Evolutionary conservation across 1,140 invertebrate genomes (phyloP).

Genomic region (Acromyrmex echinatior): DNA sequence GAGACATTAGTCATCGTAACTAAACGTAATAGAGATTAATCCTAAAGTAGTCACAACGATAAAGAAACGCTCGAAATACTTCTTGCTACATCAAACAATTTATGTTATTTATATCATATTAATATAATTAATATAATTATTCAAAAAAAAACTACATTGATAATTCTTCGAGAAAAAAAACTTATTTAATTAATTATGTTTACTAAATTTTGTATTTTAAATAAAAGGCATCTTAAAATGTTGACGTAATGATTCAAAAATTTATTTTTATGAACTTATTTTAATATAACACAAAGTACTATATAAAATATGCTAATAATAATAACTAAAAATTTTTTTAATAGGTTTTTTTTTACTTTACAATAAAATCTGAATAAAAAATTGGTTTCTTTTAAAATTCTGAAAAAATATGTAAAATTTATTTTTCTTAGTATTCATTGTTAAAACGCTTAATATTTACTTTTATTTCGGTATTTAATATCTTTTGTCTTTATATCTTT

Average conservation of each 20-base stretch:
- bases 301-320: too few species aligned
- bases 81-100: neutral
- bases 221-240: neutral
- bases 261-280: neutral
- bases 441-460: too few species aligned
- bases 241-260: neutral
- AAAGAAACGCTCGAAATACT: neutral
- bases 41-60: conserved; percentile 4
- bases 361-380: too few species aligned
- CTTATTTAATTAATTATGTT: conserved; percentile 9
- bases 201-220: neutral
- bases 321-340: too few species aligned
- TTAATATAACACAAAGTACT: too few species aligned
- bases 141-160: neutral
- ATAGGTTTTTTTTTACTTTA: too few species aligned
- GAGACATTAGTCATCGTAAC: conserved; percentile 49
- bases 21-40: conserved; percentile 63
- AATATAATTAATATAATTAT: conserved; percentile 24
- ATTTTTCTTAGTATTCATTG: too few species aligned
- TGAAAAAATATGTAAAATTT: too few species aligned
- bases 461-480: too few species aligned
- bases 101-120: neutral
- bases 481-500: too few species aligned
- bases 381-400: too few species aligned
- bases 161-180: neutral